Conservation (phyloP, 2,888 invertebrate species). For the Hoplodrina blanda region DNA sequence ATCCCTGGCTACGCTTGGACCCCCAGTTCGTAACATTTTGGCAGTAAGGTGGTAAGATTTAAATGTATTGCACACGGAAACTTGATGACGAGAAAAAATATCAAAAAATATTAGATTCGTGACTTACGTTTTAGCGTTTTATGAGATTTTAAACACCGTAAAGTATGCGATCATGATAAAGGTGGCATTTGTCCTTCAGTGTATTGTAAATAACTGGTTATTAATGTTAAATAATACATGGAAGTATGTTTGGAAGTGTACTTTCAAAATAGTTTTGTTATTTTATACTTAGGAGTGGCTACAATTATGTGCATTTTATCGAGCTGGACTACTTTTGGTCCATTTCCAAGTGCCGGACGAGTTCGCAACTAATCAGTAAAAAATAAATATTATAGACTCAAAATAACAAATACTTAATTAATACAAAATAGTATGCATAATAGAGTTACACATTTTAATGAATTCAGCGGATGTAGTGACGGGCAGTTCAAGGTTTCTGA, state of each 20-base stretch:
- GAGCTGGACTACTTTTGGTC: background rate
- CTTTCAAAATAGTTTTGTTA: constrained; percentile 13
- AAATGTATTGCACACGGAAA: constrained; percentile 8
- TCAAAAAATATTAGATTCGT: constrained; percentile 47
- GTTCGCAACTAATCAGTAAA: background rate
- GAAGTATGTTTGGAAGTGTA: background rate
- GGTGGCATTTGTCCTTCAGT: constrained; percentile 46
- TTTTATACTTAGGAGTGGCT: background rate
- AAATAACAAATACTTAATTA: background rate
- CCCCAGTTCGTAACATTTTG: too few species aligned
- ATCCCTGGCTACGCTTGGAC: too few species aligned
- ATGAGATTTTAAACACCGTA: constrained; percentile 32
- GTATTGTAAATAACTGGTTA: constrained; percentile 32
- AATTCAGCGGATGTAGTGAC: constrained; percentile 11
- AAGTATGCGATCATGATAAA: constrained; percentile 39
- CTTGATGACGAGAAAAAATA: constrained; percentile 10
- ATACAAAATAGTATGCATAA: background rate
- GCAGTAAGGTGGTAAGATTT: background rate
- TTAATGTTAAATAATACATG: constrained; percentile 18
- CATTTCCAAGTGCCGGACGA: background rate
- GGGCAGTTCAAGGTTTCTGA: constrained; percentile 41
- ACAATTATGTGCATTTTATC: background rate
- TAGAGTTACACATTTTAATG: background rate
- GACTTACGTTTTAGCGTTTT: constrained; percentile 51
- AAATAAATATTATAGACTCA: background rate